These are phyloP conservation scores for Lophotriccus pileatus DNA, from an alignment of 2,797 vertebrate genomes.

Conservation along the genomic window DNA sequence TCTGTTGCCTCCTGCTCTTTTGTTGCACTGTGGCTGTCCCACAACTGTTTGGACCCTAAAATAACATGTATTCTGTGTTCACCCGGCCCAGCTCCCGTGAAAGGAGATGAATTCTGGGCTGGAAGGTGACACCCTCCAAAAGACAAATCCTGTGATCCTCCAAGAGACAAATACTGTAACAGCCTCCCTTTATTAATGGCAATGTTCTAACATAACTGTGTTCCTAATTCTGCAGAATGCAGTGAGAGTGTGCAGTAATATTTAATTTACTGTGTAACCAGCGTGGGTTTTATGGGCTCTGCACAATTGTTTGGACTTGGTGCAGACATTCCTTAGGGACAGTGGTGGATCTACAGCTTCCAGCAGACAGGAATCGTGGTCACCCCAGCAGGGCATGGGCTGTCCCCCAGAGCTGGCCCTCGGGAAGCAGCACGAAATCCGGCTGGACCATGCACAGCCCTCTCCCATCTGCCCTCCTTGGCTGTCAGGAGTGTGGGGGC, in stretches of 20 bases:
- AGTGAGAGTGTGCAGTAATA: neutral
- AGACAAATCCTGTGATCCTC: neutral
- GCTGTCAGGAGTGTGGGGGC: neutral
- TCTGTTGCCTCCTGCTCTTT: neutral
- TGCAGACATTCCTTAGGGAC: neutral
- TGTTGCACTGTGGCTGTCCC: neutral
- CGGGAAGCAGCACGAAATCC: neutral
- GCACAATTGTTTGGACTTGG: neutral
- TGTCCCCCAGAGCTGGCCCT: neutral
- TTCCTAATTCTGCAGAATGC: neutral
- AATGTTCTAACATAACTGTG: neutral
- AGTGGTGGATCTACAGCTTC: neutral
- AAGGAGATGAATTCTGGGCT: neutral
- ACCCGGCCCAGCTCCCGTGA: neutral
- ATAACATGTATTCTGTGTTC: neutral
- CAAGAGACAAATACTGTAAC: neutral
- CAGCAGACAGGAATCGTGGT: fast-evolving
- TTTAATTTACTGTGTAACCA: fast-evolving
- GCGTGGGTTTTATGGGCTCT: neutral
- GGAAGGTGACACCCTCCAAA: neutral
- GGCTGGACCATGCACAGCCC: neutral
- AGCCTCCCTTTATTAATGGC: neutral
- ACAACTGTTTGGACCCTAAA: neutral
- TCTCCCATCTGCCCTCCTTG: neutral
- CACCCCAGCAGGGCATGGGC: neutral